Conservation (phyloP, 2,888 invertebrate genomes). For the Rhagonycha fulva region DNA sequence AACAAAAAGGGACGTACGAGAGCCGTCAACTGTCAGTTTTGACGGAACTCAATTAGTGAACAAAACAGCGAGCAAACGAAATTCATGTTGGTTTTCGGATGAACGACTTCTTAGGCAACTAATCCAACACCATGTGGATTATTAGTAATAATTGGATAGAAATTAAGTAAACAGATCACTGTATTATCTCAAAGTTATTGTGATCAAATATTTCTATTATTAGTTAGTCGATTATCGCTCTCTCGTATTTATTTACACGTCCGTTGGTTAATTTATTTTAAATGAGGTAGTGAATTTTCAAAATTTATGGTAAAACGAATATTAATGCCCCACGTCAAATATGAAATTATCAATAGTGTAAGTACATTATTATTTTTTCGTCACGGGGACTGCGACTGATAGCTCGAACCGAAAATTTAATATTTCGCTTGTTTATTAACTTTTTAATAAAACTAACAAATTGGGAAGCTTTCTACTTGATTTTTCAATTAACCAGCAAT, state of each 20-base stretch:
- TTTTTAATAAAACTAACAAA: background rate
- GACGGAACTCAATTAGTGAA: background rate
- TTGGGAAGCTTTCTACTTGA: background rate
- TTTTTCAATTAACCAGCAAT: background rate
- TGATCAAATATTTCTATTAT: background rate
- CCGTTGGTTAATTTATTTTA: background rate
- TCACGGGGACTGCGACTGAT: background rate
- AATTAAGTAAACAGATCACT: background rate
- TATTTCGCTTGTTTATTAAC: background rate
- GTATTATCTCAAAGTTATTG: background rate
- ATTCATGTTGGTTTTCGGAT: background rate
- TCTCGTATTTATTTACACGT: background rate
- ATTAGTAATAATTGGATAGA: background rate
- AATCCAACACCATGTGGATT: background rate
- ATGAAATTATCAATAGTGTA: slow-evolving; percentile 1
- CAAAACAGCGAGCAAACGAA: background rate
- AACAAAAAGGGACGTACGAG: background rate
- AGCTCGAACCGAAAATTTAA: background rate
- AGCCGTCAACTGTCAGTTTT: background rate
- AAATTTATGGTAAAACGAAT: background rate
- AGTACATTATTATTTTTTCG: background rate
- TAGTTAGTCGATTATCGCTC: background rate
- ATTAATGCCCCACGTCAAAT: slow-evolving; percentile 1
- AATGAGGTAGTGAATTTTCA: background rate
- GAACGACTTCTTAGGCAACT: background rate